phyloP scores from a whole-genome alignment of 2,888 invertebrate genomes.

The Lasioglossum vierecki region DNA sequence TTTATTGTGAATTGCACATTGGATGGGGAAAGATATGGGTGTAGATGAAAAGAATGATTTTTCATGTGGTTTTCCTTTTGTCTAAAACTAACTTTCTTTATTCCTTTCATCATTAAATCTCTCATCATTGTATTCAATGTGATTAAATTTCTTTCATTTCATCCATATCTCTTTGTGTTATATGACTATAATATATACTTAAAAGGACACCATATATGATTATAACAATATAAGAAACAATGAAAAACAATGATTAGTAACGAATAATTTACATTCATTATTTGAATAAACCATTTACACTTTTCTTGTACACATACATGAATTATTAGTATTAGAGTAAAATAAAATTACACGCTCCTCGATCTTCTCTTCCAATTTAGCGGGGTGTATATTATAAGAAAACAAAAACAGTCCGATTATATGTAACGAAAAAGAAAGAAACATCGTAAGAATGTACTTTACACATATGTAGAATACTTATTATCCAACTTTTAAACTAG shows the following conservation, averaged over 20 bases:
- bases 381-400: background rate
- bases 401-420: constrained; percentile 17
- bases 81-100: constrained; percentile 74
- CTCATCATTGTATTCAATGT: constrained; percentile 70
- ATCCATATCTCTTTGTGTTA: constrained; percentile 54
- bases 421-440: constrained; percentile 34
- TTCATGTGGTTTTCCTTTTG: constrained; percentile 18
- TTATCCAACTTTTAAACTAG: constrained; percentile 65
- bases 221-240: constrained; percentile 63
- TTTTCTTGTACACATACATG: constrained; percentile 41
- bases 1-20: background rate
- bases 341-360: constrained; percentile 45
- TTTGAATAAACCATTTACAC: constrained; percentile 48
- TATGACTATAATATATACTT: constrained; percentile 57
- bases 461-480: constrained; percentile 51
- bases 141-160: constrained; percentile 51
- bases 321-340: constrained; percentile 46
- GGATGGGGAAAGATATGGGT: constrained; percentile 15
- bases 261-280: constrained; percentile 59
- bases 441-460: constrained; percentile 41
- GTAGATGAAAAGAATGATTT: constrained; percentile 19
- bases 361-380: constrained; percentile 25
- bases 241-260: constrained; percentile 66
- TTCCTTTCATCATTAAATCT: constrained; percentile 63
- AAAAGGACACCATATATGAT: constrained; percentile 59